Evolutionary conservation across 1,140 invertebrate species (phyloP).

Genomic region (Thaumatotibia leucotreta): DNA sequence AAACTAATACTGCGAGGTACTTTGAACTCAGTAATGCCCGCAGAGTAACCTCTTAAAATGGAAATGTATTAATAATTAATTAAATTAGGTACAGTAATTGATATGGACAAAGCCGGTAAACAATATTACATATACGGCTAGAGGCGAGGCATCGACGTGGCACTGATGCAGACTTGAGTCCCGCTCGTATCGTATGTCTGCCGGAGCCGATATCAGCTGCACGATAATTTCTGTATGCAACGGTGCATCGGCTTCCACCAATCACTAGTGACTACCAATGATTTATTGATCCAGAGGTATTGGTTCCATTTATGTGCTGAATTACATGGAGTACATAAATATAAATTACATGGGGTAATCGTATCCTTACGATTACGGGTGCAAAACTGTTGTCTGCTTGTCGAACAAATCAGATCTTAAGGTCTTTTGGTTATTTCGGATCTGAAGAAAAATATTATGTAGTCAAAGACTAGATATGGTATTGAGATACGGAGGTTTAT

Average conservation of each 20-base stretch:
- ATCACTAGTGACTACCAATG: background rate
- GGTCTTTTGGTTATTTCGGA: no score
- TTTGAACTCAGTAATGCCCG: no score
- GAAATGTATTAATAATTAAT: background rate
- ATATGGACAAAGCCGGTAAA: background rate
- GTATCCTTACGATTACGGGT: no score
- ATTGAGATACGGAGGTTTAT: no score
- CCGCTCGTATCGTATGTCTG: background rate
- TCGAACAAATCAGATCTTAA: no score
- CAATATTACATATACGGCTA: background rate
- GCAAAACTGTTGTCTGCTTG: no score
- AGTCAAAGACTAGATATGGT: no score
- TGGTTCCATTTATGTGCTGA: background rate
- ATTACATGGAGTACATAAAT: background rate
- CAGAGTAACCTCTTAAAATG: background rate
- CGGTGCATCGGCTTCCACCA: background rate
- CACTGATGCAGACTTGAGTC: slow-evolving; percentile 1
- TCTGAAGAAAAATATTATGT: no score
- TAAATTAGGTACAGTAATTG: no score
- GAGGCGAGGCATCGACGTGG: background rate
- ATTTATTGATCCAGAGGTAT: background rate
- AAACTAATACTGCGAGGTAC: no score
- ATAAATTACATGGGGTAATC: no score
- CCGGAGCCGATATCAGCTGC: background rate
- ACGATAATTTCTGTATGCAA: slow-evolving; percentile 2